Evolutionary conservation across 2,113 vertebrate species (phyloP).

Genomic region (Misgurnus anguillicaudatus): DNA sequence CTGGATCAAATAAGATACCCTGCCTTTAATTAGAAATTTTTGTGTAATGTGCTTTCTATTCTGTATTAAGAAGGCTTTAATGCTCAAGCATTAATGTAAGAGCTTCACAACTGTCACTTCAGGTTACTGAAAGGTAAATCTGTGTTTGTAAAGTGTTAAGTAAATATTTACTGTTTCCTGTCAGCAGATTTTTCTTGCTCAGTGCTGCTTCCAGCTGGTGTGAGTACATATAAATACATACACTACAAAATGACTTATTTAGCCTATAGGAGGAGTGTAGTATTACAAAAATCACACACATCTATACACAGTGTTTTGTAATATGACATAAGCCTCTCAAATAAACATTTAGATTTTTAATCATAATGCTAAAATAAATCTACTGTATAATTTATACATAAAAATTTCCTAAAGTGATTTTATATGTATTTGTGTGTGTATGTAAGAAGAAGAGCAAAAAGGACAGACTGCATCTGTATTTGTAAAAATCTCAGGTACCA

Average conservation of each 20-base stretch:
- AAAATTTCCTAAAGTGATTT: not conserved
- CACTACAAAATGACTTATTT: too few species aligned
- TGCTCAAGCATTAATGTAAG: not conserved
- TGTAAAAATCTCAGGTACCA: constrained; percentile 13
- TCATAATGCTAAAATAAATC: not conserved
- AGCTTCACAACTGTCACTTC: not conserved
- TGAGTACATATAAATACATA: not conserved
- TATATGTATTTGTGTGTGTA: not conserved
- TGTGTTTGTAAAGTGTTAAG: constrained; percentile 18
- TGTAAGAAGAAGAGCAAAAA: too few species aligned
- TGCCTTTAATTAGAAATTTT: too few species aligned
- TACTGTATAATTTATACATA: not conserved
- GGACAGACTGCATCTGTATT: not conserved
- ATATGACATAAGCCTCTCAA: not conserved
- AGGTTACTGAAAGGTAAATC: not conserved
- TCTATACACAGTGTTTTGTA: too few species aligned
- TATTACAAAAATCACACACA: not conserved
- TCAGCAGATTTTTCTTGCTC: not conserved
- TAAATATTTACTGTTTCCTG: constrained; percentile 16
- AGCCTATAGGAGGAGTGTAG: not conserved
- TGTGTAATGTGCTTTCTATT: not conserved
- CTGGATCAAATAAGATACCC: too few species aligned
- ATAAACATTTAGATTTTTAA: not conserved
- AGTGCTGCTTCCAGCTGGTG: constrained; percentile 13
- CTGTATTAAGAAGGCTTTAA: constrained; percentile 6